phyloP scores from a whole-genome alignment of 2,888 invertebrate species.

The Girardia tigrina region DNA sequence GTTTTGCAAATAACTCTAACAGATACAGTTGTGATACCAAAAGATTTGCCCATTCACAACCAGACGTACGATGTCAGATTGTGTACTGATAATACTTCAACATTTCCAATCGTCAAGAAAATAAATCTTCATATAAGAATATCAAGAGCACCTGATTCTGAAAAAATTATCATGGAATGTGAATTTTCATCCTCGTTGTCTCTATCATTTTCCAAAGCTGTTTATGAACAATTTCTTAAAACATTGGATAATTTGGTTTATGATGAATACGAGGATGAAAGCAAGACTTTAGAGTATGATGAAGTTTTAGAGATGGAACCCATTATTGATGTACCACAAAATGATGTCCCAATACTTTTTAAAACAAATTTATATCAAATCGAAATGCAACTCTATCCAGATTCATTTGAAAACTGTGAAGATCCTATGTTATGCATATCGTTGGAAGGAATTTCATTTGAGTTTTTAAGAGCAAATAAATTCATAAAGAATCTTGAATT shows the following conservation, averaged over 20 bases:
- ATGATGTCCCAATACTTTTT: not conserved
- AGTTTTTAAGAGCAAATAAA: not conserved
- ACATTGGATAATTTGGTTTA: slow-evolving; percentile 42
- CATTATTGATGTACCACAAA: not conserved
- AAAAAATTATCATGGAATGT: not conserved
- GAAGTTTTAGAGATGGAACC: not conserved
- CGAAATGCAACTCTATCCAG: not conserved
- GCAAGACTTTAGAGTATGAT: not conserved
- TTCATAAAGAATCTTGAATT: not conserved
- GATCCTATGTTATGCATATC: not conserved
- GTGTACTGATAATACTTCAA: not conserved
- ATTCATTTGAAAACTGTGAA: not conserved
- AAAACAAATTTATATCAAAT: not conserved
- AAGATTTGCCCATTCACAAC: not conserved
- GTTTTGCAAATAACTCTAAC: not conserved
- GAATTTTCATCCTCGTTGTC: not conserved
- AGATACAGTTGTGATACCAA: not conserved
- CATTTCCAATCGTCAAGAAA: not conserved
- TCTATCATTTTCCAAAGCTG: slow-evolving; percentile 57
- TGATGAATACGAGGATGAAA: slow-evolving; percentile 34
- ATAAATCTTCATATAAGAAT: not conserved
- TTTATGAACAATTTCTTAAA: slow-evolving; percentile 70
- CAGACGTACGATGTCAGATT: not conserved
- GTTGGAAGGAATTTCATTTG: not conserved
- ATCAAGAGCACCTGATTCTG: not conserved